Evolutionary conservation across 2,888 invertebrate species (phyloP), one percentile per base, ranked within the genome.

Genomic region (Eupithecia insigniata): DNA sequence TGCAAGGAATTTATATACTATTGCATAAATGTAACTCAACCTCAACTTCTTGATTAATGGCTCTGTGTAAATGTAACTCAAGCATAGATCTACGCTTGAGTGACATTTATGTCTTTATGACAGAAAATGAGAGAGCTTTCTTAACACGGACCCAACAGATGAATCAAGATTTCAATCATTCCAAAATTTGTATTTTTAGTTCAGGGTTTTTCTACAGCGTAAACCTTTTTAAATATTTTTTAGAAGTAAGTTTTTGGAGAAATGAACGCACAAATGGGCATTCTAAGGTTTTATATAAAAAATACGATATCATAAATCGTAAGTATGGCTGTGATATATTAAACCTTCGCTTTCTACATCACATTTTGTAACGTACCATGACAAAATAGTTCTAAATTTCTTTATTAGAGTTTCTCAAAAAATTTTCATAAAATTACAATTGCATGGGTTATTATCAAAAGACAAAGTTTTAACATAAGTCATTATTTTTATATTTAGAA

Each of bases 161-260:
- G 28, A 60, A 30, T 30, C 30, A 18, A 60, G 60, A 8, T 6
- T 60, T 28, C 30, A 60, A 60, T 60, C 60, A 74, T 75, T 74
- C 69, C 71, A 71, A 66, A 60, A 28, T 4, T 7, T 60, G 7
- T 60, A 8, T 30, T 8, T 28, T 60, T 30, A 60, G 18, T 18
- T 60, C 16, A 30, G 30, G 8, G 1, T 30, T 18, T 60, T 7
- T 60, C 7, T 28, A n/a, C 0, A 51, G n/a, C 6, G 46, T 2
- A 58, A 14, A 1, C 28, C 30, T 0, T 60, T 55, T 26, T 26
- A 3, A 51, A 26, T 55, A 55, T 55, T 18, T 30, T 18, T 60
- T 8, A 8, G 30, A 18, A 12, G 26, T 55, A 51, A 26, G 12
- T 26, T 55, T 14, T 22, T 26, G 55, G 55, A 51, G 22, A 51